Base-by-base conservation (phyloP, 2,113 vertebrate species). In the Pipa parva region DNA sequence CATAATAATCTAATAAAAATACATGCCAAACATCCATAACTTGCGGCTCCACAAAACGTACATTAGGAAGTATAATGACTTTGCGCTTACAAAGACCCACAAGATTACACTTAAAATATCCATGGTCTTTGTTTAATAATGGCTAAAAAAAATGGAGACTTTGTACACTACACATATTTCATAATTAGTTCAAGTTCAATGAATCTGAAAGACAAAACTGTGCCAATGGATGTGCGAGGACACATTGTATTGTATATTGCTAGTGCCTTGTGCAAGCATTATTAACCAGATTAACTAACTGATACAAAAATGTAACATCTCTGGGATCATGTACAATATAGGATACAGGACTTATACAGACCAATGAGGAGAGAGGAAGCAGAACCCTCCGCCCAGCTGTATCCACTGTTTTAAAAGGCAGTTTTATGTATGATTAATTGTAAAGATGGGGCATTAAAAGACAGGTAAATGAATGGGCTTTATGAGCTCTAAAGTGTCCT, bases 141-240 rank as follows among this genome's bases (percentile, higher is more conserved):
- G 21, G 11, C 20, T 33, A 20, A 27, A 31, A 24, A n/a, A 13
- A 48, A 25, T 25, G 54, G 11, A 58, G 63, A 66, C 21, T 33
- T 25, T 11, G 6, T 22, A 28, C 22, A 26, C 26, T 68, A 59
- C 56, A 68, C 22, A 59, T 68, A 55, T 27, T 68, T n/a, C 13
- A 45, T 33, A 68, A 68, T 59, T 59, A 59, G 55, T 59, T 67
- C 39, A 29, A 10, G 54, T 59, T 59, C 17, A n/a, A 17, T n/a
- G 50, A 11, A 33, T 15, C 10, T 42, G 24, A 12, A 24, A 24
- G 26, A 31, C n/a, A 49, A 18, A 18, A 46, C 28, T 59, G 28
- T 49, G 63, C 26, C 27, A 26, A 15, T 21, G 21, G 36, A 26
- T 48, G 5, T 33, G 46, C 26, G 2, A 48, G 17, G 27, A 46